These are phyloP conservation scores for Dynastes tityus DNA, from an alignment of 2,888 invertebrate species.

Conservation along the genomic window DNA sequence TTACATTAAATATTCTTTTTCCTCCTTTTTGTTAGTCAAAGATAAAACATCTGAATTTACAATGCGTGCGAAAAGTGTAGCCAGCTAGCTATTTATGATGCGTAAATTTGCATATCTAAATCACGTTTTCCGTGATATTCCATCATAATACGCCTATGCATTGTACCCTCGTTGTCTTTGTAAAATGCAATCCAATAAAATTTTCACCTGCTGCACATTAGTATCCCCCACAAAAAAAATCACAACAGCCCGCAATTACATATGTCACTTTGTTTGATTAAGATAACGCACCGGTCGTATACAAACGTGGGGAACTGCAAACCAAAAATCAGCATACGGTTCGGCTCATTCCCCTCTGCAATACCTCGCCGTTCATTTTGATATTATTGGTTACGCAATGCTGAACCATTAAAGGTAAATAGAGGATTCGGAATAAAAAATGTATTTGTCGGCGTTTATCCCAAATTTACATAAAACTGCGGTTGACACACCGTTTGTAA, in stretches of 20 bases:
- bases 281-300: not conserved
- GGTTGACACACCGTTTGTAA: constrained; percentile 5
- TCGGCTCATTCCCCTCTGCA: not conserved
- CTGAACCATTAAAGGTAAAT: not conserved
- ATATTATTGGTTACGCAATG: constrained; percentile 13
- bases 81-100: too few species aligned
- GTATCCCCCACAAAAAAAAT: constrained; percentile 1
- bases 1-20: too few species aligned
- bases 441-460: not conserved
- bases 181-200: not conserved
- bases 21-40: too few species aligned
- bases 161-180: not conserved
- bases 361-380: not conserved
- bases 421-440: not conserved
- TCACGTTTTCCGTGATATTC: too few species aligned
- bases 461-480: constrained; percentile 9
- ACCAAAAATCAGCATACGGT: not conserved
- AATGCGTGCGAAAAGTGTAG: too few species aligned
- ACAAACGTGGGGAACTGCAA: not conserved
- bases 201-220: constrained; percentile 10
- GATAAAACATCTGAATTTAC: too few species aligned
- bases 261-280: constrained; percentile 19
- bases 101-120: too few species aligned
- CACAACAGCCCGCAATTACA: constrained; percentile 9
- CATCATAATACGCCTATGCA: too few species aligned